phyloP scores from a whole-genome alignment of 2,797 vertebrate genomes.

The Leptodactylus fallax region DNA sequence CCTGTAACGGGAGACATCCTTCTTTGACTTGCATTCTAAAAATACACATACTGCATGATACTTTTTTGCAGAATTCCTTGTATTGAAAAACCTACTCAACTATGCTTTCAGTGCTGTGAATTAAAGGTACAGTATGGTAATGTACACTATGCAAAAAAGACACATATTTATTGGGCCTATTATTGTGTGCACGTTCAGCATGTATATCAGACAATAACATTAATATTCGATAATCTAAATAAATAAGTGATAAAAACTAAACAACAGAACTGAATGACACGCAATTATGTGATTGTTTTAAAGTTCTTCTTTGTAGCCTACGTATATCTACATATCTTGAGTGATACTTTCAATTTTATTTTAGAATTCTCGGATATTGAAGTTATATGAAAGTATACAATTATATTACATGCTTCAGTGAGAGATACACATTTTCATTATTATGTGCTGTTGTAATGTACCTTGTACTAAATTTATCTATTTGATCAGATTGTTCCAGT shows the following conservation, averaged over 20 bases:
- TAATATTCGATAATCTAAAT: too few species aligned
- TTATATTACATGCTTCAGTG: conserved; percentile 13
- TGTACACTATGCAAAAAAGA: too few species aligned
- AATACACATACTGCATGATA: too few species aligned
- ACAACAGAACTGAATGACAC: neutral
- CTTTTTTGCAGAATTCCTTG: too few species aligned
- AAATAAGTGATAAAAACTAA: neutral
- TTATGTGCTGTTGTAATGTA: neutral
- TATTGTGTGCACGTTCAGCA: too few species aligned
- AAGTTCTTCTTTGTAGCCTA: neutral
- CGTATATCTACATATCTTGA: neutral
- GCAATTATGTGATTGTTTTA: neutral
- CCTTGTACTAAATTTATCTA: neutral
- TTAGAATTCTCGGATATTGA: neutral
- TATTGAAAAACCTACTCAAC: too few species aligned
- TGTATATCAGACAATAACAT: too few species aligned
- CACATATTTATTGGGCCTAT: too few species aligned
- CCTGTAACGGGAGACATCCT: too few species aligned
- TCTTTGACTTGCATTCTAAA: too few species aligned
- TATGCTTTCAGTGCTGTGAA: too few species aligned
- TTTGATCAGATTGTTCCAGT: conserved; percentile 8
- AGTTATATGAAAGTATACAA: neutral
- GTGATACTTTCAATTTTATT: neutral
- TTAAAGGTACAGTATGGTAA: too few species aligned
- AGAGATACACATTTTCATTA: conserved; percentile 3